Percentiles rank a stretch among this genome's conserved stretches.
These are phyloP conservation scores for Onthophagus taurus DNA, from an alignment of 1,140 invertebrate species.

Conservation along the genomic window DNA sequence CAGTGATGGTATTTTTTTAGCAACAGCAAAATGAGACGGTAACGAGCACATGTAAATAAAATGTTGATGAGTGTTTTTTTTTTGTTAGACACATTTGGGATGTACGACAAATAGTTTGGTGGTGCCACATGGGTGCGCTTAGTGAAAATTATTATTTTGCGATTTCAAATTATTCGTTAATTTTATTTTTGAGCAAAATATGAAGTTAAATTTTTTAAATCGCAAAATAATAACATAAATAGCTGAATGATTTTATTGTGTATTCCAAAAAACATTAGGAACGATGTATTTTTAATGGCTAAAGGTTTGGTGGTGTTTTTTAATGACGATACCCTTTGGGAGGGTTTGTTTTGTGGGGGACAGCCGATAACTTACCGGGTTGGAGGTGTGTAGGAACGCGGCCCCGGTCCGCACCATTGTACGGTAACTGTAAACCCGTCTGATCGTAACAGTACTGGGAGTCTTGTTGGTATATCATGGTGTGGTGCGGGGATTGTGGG, in stretches of 20 bases:
- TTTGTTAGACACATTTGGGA: conserved; percentile 34
- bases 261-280: background rate
- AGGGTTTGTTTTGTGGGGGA: too few relatives aligned
- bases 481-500: conserved; percentile 37
- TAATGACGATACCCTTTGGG: conserved; percentile 27
- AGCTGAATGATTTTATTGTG: too few relatives aligned
- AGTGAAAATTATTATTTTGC: too few relatives aligned
- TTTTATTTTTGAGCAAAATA: too few relatives aligned
- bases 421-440: conserved; percentile 45
- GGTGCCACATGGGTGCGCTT: too few relatives aligned
- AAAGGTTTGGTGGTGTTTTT: conserved; percentile 6
- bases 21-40: too few relatives aligned
- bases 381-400: conserved; percentile 44
- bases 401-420: conserved; percentile 43
- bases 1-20: too few relatives aligned
- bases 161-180: too few relatives aligned
- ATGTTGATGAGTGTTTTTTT: too few relatives aligned
- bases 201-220: too few relatives aligned
- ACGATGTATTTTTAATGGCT: background rate
- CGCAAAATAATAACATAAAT: too few relatives aligned
- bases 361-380: conserved; percentile 47
- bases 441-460: conserved; percentile 54
- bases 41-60: conserved; percentile 11
- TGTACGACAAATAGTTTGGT: too few relatives aligned
- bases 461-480: conserved; percentile 46